Base-by-base conservation (phyloP, 2,888 invertebrate genomes). In the Candidula unifasciata region DNA sequence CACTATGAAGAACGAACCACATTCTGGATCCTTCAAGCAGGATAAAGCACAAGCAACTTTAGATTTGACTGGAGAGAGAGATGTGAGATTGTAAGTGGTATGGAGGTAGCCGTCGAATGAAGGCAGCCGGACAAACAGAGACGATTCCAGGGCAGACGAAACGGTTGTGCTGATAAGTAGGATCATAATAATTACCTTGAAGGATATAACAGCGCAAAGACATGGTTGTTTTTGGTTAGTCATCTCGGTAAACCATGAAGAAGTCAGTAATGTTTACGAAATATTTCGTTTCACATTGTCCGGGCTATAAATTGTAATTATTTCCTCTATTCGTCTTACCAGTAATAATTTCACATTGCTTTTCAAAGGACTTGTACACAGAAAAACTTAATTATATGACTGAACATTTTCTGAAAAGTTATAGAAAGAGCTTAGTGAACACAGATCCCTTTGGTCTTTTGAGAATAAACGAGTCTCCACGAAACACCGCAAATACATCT, bases 1-100 rank as follows among this genome's bases (percentile, higher is more conserved):
- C n/a, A 79, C 13, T 68, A 73, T 35, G 85, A 85, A 85, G 68
- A 82, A 82, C 0, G 85, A 82, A 2, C 79, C 64, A 54, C 85
- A 85, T n/a, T 71, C 60, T 44, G 60, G 74, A 69, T 73, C 54
- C 8, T 52, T 5, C 82, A 85, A n/a, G 52, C 85, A 85, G 37
- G 27, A 6, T 3, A 37, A 64, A 10, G 85, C 85, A 10, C 85
- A 85, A 13, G 27, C 60, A 27, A 57, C 18, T 18, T 16, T 37
- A 30, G 79, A 82, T 18, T 21, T 64, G 24, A 57, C 57, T n/a
- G 16, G n/a, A 5, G 18, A 24, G 2, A 52, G 52, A 52, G 52
- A 35, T 3, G 27, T 74, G 52, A 85, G 66, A 2, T 60, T 52
- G 37, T 69, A 24, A 2, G 79, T 66, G 16, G 21, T 44, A 68